These are phyloP conservation scores for Andrena camellia DNA, from an alignment of 2,888 invertebrate genomes.

Conservation along the genomic window DNA sequence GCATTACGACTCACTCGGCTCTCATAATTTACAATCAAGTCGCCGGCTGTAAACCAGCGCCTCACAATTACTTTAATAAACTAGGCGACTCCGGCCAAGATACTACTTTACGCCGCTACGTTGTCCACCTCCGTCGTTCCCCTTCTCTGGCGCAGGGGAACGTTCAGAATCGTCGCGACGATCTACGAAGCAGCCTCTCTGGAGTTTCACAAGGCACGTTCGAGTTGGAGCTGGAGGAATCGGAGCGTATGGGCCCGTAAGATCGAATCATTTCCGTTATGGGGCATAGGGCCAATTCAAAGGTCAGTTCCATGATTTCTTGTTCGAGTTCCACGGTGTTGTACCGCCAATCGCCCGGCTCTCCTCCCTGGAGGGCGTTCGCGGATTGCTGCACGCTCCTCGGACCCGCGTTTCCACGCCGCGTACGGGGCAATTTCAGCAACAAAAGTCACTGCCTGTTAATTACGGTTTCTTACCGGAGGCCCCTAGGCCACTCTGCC, in stretches of 20 bases:
- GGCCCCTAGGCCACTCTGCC: slow-evolving; percentile 30
- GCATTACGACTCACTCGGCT: slow-evolving; percentile 3
- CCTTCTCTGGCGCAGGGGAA: neutral
- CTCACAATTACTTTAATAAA: slow-evolving; percentile 70
- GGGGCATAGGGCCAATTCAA: slow-evolving; percentile 30
- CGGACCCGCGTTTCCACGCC: slow-evolving; percentile 54
- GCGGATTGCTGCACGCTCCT: slow-evolving; percentile 24
- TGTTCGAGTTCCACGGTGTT: slow-evolving; percentile 66
- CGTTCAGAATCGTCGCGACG: neutral
- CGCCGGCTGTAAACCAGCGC: slow-evolving; percentile 48
- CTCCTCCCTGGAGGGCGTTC: slow-evolving; percentile 15
- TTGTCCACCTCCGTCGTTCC: neutral
- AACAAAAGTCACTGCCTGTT: slow-evolving; percentile 70
- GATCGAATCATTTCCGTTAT: slow-evolving; percentile 23
- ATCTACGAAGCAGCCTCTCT: neutral
- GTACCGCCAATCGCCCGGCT: slow-evolving; percentile 47
- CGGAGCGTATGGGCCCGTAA: neutral
- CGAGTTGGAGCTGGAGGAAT: neutral
- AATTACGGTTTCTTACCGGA: slow-evolving; percentile 74
- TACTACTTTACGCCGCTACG: slow-evolving; percentile 23
- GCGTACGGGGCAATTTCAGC: slow-evolving; percentile 64
- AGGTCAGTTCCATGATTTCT: slow-evolving; percentile 63
- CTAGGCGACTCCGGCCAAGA: slow-evolving; percentile 17
- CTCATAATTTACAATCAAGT: slow-evolving; percentile 73
- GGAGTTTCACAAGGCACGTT: neutral